phyloP scores from a whole-genome alignment of 2,113 vertebrate genomes.

The Aleadryas rufinucha region DNA sequence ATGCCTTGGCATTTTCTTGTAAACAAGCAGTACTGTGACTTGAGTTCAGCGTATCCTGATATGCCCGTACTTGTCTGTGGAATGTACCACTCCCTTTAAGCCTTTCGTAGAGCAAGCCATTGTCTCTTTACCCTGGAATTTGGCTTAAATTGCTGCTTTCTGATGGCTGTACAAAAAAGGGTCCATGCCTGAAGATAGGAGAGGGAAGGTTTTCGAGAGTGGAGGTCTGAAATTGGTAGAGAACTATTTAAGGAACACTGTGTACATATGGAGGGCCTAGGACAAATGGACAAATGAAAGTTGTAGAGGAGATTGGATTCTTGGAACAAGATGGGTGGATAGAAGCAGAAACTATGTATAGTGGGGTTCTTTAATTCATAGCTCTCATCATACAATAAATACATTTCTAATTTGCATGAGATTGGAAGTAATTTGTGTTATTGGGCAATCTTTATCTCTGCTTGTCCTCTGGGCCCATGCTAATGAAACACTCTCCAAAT shows the following conservation, averaged over 20 bases:
- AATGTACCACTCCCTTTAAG: constrained; percentile 18
- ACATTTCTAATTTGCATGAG: background rate
- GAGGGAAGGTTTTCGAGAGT: background rate
- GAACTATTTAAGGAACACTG: background rate
- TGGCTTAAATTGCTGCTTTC: background rate
- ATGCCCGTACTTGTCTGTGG: background rate
- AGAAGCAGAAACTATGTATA: background rate
- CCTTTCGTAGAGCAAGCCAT: background rate
- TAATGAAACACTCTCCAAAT: background rate
- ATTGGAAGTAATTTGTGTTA: background rate
- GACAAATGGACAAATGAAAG: background rate
- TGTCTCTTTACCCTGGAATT: background rate
- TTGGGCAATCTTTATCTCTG: background rate
- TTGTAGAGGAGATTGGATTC: background rate
- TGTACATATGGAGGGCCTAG: background rate
- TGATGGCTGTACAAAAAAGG: background rate
- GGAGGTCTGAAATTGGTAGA: background rate
- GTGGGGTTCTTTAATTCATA: background rate
- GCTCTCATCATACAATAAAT: background rate
- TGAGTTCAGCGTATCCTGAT: background rate
- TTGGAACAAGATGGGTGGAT: background rate
- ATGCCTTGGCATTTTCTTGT: background rate
- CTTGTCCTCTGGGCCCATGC: background rate
- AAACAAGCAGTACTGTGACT: background rate
- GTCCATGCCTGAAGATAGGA: background rate